A percentile compares a stretch with the other conserved stretches of the same genome.
Conservation (phyloP, 1,140 invertebrate genomes). For the Hyles euphorbiae region DNA sequence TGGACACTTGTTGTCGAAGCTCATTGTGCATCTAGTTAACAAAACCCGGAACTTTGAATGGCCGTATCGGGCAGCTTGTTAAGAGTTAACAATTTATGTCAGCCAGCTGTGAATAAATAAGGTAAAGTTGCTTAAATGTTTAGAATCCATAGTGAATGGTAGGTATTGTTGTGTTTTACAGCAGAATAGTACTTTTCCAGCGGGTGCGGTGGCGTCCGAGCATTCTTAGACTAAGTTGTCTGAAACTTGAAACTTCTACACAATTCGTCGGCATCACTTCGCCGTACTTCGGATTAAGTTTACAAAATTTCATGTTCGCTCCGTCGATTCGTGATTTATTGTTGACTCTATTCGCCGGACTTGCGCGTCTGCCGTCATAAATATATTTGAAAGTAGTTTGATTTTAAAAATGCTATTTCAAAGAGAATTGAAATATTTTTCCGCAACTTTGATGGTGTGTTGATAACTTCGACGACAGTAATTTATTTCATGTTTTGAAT, state of each 20-base stretch:
- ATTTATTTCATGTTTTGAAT: not conserved
- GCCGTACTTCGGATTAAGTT: conserved; percentile 32
- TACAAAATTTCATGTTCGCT: conserved; percentile 32
- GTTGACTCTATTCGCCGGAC: conserved; percentile 21
- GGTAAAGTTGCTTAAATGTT: conserved; percentile 23
- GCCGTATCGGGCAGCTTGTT: conserved; percentile 20
- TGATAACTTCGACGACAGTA: not conserved
- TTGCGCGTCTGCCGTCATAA: conserved; percentile 16
- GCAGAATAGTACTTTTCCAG: conserved; percentile 24
- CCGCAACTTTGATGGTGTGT: conserved; percentile 1
- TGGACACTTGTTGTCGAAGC: not conserved
- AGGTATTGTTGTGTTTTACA: conserved; percentile 33
- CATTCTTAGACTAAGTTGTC: conserved; percentile 30
- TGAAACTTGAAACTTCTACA: conserved; percentile 27
- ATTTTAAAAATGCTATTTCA: conserved; percentile 2
- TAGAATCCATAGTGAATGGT: conserved; percentile 19
- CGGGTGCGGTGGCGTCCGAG: conserved; percentile 15
- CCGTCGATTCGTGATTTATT: conserved; percentile 30
- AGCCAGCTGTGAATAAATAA: conserved; percentile 18
- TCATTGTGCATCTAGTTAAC: conserved; percentile 3
- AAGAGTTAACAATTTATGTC: conserved; percentile 28
- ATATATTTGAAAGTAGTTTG: conserved; percentile 10
- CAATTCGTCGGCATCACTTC: conserved; percentile 30
- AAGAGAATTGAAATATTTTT: not conserved
- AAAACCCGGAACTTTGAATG: not conserved